Percentiles rank a stretch among this genome's conserved stretches.
Conservation (phyloP, 2,888 invertebrate species). For the Trichopoda pennipes region DNA sequence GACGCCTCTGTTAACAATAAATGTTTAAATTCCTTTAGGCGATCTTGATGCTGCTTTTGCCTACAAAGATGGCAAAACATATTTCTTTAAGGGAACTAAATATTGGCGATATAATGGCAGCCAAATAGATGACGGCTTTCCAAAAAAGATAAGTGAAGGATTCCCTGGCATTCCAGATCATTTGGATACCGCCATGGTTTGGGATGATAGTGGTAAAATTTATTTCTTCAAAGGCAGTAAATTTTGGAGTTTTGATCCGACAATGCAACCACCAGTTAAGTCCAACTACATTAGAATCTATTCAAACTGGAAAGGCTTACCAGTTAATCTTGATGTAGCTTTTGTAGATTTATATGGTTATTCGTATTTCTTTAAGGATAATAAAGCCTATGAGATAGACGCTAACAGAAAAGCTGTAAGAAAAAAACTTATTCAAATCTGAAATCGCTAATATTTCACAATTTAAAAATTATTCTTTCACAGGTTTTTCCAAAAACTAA, state of each 20-base stretch:
- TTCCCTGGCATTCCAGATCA: slow-evolving; percentile 97
- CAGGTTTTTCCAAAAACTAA: no score
- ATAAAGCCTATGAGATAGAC: no score
- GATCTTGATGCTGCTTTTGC: slow-evolving; percentile 97
- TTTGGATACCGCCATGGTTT: slow-evolving; percentile 94
- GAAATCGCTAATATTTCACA: no score
- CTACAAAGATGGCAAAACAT: slow-evolving; percentile 97
- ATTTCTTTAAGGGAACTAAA: slow-evolving; percentile 96
- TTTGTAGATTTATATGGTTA: no score
- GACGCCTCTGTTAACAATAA: no score
- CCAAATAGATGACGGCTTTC: slow-evolving; percentile 92
- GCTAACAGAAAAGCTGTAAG: no score
- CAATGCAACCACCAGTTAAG: slow-evolving; percentile 91
- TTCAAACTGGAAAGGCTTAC: no score
- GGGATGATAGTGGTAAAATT: slow-evolving; percentile 98
- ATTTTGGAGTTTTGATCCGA: slow-evolving; percentile 97
- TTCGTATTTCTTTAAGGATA: no score
- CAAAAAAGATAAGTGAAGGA: slow-evolving; percentile 94
- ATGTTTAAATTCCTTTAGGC: slow-evolving; percentile 67
- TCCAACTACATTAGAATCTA: no score
- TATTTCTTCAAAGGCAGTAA: slow-evolving; percentile 97
- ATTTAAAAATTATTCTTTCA: no score
- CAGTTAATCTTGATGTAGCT: no score
- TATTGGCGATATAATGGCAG: slow-evolving; percentile 96
- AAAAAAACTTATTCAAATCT: no score